These are phyloP conservation scores for Haplochromis vanheusdeni DNA, from an alignment of 2,113 vertebrate genomes.

Conservation along the genomic window DNA sequence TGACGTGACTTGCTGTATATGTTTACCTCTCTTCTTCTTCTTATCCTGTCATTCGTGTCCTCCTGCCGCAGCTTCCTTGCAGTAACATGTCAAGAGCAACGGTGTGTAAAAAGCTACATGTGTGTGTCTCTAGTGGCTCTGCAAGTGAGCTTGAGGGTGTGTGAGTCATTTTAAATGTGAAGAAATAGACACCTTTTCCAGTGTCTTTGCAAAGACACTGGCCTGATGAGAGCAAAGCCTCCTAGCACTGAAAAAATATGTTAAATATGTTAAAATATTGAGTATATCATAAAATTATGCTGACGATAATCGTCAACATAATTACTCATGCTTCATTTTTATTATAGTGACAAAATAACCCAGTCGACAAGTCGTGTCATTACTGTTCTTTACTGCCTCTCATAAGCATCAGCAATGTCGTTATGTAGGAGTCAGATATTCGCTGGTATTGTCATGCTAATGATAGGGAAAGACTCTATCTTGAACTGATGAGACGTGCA, in stretches of 20 bases:
- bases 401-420: not conserved
- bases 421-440: not conserved
- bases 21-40: not conserved
- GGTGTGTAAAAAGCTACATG: not conserved
- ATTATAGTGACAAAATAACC: not conserved
- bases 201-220: not conserved
- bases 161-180: not conserved
- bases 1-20: not conserved
- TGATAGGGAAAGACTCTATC: not conserved
- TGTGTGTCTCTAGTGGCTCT: not conserved
- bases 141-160: not conserved
- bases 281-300: not conserved
- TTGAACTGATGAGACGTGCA: not conserved
- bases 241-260: not conserved
- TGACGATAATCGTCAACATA: not conserved
- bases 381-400: not conserved
- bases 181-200: not conserved
- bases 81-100: slow-evolving; percentile 1
- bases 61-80: not conserved
- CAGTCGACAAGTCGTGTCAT: not conserved
- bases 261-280: not conserved
- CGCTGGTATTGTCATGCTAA: not conserved
- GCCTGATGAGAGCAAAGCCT: not conserved
- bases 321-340: not conserved
- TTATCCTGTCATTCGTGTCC: not conserved